Base-by-base conservation (phyloP, 2,797 vertebrate species). In the Pangasius djambal region DNA sequence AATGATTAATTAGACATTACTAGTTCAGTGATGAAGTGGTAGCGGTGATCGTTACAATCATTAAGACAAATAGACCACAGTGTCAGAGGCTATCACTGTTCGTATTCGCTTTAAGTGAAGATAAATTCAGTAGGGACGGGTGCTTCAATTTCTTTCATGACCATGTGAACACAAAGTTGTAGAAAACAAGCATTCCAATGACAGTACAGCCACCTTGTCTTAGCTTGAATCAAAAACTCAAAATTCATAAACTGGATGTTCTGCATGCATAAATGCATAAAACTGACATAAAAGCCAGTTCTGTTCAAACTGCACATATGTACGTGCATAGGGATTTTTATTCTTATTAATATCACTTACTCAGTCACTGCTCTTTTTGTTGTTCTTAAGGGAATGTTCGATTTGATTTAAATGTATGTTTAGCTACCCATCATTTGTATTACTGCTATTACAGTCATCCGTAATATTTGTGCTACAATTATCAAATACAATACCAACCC, bases 301-400 rank as follows among this genome's bases (percentile, higher is more conserved):
- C 25, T 78, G 28, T 52, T 77, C 12, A 50, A 81, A 22, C 34
- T 59, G 31, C 55, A 12, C 55, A 61, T 25, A 31, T 40, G 2
- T 22, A 37, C 1, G 5, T 34, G 52, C 8, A 34, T 1, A 16
- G 0, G 16, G n/a, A 79, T 22, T 81, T 59, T 61, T 82, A 82
- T 40, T 61, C 57, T 40, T 82, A 34, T 40, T 82, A 61, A 82
- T 37, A 40, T 82, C 79, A 40, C 55, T 82, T 82, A 55, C 50
- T 55, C 48, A 40, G 18, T 79, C 52, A 37, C 34, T 40, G 20
- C 10, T 7, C 15, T 18, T 70, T 77, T n/a, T 83, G 1, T 28
- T 44, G 37, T n/a, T 63, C 37, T 44, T n/a, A 9, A 48, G 81
- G 31, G 37, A 83, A 65, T 15, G 4, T 57, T 50, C 67, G 28